Conservation (phyloP, 2,888 invertebrate genomes). For the Tyria jacobaeae region DNA sequence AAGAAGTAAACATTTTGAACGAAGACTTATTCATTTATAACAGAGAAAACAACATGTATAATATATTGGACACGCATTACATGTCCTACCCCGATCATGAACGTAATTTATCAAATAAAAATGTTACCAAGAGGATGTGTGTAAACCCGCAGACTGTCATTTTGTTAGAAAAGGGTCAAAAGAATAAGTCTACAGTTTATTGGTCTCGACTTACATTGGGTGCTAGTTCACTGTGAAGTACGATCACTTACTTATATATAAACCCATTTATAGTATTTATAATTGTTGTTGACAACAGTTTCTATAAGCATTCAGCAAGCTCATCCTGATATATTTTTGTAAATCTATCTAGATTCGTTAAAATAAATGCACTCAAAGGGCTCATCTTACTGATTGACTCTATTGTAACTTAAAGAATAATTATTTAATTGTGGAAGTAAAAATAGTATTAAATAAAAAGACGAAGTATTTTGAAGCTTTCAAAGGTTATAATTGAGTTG, state of each 20-base stretch:
- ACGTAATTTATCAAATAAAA: constrained; percentile 51
- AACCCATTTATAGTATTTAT: too few species aligned
- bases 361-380: too few species aligned
- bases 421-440: too few species aligned
- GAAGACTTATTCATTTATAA: background rate
- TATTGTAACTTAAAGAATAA: too few species aligned
- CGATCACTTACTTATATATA: background rate
- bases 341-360: too few species aligned
- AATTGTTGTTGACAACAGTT: too few species aligned
- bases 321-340: too few species aligned
- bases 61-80: constrained; percentile 32
- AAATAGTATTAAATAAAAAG: background rate
- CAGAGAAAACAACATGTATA: constrained; percentile 18
- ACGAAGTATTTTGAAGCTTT: background rate
- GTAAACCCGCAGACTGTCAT: constrained; percentile 41
- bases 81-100: constrained; percentile 25
- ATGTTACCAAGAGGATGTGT: constrained; percentile 37
- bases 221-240: background rate
- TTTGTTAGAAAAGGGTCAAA: constrained; percentile 41
- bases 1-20: background rate
- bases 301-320: too few species aligned
- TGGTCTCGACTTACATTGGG: constrained; percentile 15
- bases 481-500: background rate
- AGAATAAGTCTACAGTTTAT: constrained; percentile 40
- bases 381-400: too few species aligned